Percentiles rank a stretch among this genome's conserved stretches.
Conservation (phyloP, 2,797 vertebrate genomes). For the Pangasius mekongensis region DNA sequence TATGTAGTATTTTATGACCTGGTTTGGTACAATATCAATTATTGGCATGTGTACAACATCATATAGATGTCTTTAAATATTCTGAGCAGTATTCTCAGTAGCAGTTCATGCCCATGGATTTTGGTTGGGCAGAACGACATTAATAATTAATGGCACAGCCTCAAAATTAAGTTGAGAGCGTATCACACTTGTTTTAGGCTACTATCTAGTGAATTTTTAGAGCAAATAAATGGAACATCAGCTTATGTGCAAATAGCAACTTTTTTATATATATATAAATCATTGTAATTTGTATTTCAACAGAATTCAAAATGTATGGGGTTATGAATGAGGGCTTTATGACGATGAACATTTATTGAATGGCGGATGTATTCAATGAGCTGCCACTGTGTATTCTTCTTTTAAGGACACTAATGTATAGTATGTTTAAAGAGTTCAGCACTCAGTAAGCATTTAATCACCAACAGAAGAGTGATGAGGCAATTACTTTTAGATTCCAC, state of each 20-base stretch:
- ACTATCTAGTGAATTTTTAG: too few relatives aligned
- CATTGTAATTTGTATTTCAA: neutral
- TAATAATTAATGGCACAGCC: neutral
- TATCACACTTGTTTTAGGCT: neutral
- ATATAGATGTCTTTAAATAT: neutral
- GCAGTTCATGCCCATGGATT: neutral
- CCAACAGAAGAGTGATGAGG: conserved; percentile 20
- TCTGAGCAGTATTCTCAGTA: neutral
- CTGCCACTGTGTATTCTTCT: neutral
- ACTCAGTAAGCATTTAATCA: conserved; percentile 24
- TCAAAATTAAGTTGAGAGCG: neutral
- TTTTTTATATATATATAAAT: neutral
- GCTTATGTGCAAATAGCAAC: neutral
- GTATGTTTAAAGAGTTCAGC: conserved; percentile 2
- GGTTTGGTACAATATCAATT: neutral
- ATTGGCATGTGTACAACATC: neutral
- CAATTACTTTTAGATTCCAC: conserved; percentile 10
- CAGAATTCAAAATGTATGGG: neutral
- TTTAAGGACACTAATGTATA: neutral
- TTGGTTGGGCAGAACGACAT: neutral
- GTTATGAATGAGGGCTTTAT: neutral
- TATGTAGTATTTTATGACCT: neutral
- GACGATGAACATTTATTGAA: neutral
- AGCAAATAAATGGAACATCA: neutral
- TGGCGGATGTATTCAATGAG: neutral